Evolutionary conservation across 2,888 invertebrate genomes (phyloP), one percentile per base, ranked within the genome.

Genomic region (Calephelis perditalis): DNA sequence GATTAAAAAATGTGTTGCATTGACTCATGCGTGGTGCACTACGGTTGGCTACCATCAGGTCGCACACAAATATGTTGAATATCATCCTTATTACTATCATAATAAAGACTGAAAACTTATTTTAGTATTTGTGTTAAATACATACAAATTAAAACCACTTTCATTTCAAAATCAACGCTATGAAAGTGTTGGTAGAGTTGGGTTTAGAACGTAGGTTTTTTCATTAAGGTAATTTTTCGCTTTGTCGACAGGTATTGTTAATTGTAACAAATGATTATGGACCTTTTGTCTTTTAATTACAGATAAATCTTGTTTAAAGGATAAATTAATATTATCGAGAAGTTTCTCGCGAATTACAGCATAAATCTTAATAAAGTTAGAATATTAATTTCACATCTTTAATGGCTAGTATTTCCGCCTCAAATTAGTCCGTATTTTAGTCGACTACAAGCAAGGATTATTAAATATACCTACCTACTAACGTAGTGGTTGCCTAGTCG

Each of bases 261-360:
- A 26, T 49, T 10, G 49, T 10, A 35, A 49, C 26, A 49, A 49
- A 49, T 35, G 49, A 49, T 49, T 26, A 49, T 49, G 49, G 49
- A 49, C 49, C 49, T 49, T 49, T 49, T 49, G 49, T 49, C 49
- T 49, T 26, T 49, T 26, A 49, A 49, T 49, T 49, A 49, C 26
- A 49, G 26, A 49, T 26, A 10, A 35, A 49, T 49, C 26, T 49
- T 49, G 35, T 49, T 49, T 49, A 49, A 35, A 49, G 35, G 49
- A 26, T 11, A 49, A 56, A 60, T 37, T 37, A 60, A 56, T 12
- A 60, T 60, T 45, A 45, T 55, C 60, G 46, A 56, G 56, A 56
- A 45, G 35, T 60, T 56, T 57, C 40, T 44, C 35, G 49, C 26
- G 35, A 49, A 49, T 49, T 49, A 26, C 26, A 49, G 35, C 26